Evolutionary conservation across 2,797 vertebrate genomes (phyloP), one percentile per base, ranked within the genome.

Genomic region (Cheirogaleus major): DNA sequence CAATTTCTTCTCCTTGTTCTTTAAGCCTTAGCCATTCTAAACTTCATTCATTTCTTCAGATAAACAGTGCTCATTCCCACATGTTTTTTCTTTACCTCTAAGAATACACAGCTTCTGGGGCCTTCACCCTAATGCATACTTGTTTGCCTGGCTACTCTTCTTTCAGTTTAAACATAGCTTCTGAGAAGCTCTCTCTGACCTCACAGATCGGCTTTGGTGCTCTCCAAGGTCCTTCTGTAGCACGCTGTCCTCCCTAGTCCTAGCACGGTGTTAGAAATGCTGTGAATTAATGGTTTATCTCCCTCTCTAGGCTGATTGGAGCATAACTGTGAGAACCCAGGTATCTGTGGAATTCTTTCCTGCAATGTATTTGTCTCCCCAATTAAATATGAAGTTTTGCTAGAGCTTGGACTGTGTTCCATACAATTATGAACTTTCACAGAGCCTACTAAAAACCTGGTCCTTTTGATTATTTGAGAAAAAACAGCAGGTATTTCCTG

Each of bases 401-500:
- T 1, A 27, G 48, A 63, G 5, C 3, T 79, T 50, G 43, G 5
- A 43, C n/a, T 38, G 45, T 32, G 20, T 3, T 88, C 20, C 52
- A 48, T 30, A 14, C 13, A 57, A 45, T 75, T 59, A 55, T 3
- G 45, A 93, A 61, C 2, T 8, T 78, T 12, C 32, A 20, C 0
- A 35, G 45, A 92, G 20, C 6, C 30, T 57, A n/a, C 48, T 67
- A 65, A 75, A 69, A 67, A 30, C 18, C 48, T 81, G 10, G 5
- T 35, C 22, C 35, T 95, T 95, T 63, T 72, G 43, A 43, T 84
- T 90, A 76, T 90, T 91, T 93, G 38, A 59, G 38, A 82, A 82
- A 45, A 48, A 92, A 81, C 92, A 92, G 82, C 20, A 75, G 52
- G 32, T 70, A 65, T 94, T 95, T 91, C 5, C 10, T 92, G 11